These are phyloP conservation scores for Dermochelys coriacea DNA, from an alignment of 2,797 vertebrate genomes.

Conservation along the genomic window DNA sequence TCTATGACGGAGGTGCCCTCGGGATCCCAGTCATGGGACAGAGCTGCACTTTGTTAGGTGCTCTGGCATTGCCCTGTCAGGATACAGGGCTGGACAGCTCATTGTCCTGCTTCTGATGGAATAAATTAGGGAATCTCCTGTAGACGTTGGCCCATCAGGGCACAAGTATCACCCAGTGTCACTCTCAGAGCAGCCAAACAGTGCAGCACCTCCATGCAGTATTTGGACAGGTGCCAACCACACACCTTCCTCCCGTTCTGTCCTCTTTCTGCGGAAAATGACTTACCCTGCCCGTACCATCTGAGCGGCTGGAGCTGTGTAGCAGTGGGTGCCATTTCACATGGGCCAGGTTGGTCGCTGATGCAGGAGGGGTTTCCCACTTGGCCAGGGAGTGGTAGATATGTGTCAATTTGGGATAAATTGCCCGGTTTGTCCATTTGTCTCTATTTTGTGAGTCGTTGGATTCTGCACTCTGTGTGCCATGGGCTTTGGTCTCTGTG, in stretches of 20 bases:
- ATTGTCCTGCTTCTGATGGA: not conserved
- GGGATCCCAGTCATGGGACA: not conserved
- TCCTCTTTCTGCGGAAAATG: not conserved
- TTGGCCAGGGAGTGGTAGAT: not conserved
- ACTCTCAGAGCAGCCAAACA: not conserved
- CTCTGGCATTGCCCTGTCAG: not conserved
- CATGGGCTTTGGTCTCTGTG: not conserved
- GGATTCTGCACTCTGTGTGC: not conserved
- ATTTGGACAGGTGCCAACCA: accelerated
- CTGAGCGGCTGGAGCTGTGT: not conserved
- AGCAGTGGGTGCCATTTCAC: not conserved
- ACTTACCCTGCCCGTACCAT: not conserved
- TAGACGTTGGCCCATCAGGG: not conserved
- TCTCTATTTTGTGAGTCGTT: not conserved
- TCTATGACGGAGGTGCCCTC: not conserved
- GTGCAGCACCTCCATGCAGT: accelerated
- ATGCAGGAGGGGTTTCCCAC: too few species aligned
- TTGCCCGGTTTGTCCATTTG: not conserved
- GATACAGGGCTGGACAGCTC: not conserved
- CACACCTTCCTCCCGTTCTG: not conserved
- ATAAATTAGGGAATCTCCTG: not conserved
- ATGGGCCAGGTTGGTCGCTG: not conserved
- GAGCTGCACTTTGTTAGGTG: not conserved
- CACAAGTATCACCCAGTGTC: not conserved
- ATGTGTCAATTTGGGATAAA: not conserved